Conservation (phyloP, 2,113 vertebrate genomes). For the Proteles cristata region DNA sequence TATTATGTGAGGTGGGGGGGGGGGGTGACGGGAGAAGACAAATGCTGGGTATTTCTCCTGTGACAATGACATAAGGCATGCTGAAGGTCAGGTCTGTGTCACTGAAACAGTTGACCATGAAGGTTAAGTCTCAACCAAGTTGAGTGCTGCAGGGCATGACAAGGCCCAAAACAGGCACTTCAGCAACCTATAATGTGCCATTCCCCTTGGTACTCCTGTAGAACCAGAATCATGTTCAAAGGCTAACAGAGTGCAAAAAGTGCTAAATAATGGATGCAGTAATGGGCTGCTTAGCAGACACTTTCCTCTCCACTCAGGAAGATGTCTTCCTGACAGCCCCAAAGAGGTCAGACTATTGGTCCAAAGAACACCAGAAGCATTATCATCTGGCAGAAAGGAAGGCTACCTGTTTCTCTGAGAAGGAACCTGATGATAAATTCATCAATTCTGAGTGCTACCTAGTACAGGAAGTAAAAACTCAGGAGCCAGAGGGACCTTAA, state of each 20-base stretch:
- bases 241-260: constrained; percentile 9
- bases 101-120: neutral
- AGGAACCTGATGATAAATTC: neutral
- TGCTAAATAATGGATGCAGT: constrained; percentile 6
- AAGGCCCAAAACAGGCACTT: neutral
- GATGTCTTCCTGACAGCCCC: neutral
- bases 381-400: neutral
- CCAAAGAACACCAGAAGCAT: neutral
- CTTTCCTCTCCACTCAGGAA: neutral
- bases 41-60: neutral
- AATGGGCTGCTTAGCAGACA: neutral
- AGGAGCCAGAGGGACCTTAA: neutral
- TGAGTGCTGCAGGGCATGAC: neutral
- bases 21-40: neutral
- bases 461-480: neutral
- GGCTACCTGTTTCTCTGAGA: neutral
- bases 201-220: neutral
- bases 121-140: neutral
- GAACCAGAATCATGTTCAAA: neutral
- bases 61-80: neutral
- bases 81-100: neutral
- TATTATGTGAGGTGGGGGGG: accelerated
- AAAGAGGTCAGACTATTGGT: neutral
- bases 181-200: neutral
- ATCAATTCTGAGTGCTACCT: neutral